Base-by-base conservation (phyloP, 1,140 invertebrate species). In the Zaprionus ghesquierei region DNA sequence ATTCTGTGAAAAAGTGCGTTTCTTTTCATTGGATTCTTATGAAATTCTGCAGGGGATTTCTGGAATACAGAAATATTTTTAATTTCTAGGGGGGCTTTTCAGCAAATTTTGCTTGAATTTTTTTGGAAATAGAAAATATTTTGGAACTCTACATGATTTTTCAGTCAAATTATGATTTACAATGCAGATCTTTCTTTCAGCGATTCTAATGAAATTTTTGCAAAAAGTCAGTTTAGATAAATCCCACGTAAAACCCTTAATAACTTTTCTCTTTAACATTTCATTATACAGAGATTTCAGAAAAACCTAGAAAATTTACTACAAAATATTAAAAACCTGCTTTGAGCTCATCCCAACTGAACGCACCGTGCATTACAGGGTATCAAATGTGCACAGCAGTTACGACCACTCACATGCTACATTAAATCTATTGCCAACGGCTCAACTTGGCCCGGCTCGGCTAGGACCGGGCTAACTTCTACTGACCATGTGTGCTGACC, bases 341-440 rank as follows among this genome's bases (percentile, higher is more conserved):
- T 41, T 38, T 4, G 3, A 20, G 6, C 9, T 22, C 10, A 22
- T 18, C 41, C 35, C 5, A 41, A 2, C 2, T 15, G 2, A 1
- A 20, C 3, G 41, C 0, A 9, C 18, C 1, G 22, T 8, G 66
- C 35, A 2, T 8, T 23, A 68, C 31, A 50, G 63, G 63, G 76
- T 31, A 68, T 63, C 63, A 58, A 59, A 54, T 62, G 31, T 44
- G 63, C 68, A 71, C 46, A 55, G 61, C 25, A 38, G 68, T 69
- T 66, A 75, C 65, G 58, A 73, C 41, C 75, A 77, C 72, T 85
- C 81, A 81, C 81, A 78, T 75, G 81, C 74, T 71, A 85, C 81
- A 85, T 86, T 86, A 81, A 85, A 69, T 61, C 51, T 51, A 69
- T 55, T 68, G 46, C 64, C n/a, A 41, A n/a, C 35, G 35, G 35